Evolutionary conservation across 2,797 vertebrate genomes (phyloP).

Genomic region (Helicolenus hilgendorfi): DNA sequence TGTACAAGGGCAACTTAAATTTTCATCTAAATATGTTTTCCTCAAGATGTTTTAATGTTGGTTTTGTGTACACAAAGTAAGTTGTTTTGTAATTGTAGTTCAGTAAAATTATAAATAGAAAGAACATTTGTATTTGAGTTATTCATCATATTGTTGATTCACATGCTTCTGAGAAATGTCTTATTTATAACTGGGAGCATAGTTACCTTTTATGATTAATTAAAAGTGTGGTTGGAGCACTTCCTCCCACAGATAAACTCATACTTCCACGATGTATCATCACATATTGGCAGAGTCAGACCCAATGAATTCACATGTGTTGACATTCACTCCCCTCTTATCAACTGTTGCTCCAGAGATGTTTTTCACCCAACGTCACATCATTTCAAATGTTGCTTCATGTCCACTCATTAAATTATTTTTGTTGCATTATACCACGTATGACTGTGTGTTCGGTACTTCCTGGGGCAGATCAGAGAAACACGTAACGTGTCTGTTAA

Average conservation of each 20-base stretch:
- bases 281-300: constrained; percentile 2
- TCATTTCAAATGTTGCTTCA: constrained; percentile 13
- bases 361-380: background rate
- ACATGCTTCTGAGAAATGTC: background rate
- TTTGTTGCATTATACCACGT: constrained; percentile 10
- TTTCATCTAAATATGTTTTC: background rate
- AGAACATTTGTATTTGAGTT: background rate
- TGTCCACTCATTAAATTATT: constrained; percentile 10
- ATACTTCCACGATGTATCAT: background rate
- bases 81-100: background rate
- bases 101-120: background rate
- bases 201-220: background rate
- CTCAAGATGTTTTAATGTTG: background rate
- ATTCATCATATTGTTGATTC: background rate
- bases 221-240: background rate
- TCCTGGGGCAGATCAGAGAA: constrained; percentile 17
- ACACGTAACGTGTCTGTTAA: constrained; percentile 75
- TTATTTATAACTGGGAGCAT: background rate
- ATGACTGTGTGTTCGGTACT: background rate
- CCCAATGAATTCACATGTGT: background rate
- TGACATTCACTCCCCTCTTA: background rate
- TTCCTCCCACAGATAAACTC: background rate
- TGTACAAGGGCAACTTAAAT: background rate
- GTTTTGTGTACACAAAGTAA: background rate
- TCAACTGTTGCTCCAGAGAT: background rate